Evolutionary conservation across 2,888 invertebrate species (phyloP).

Genomic region (Lasioglossum figueresi): DNA sequence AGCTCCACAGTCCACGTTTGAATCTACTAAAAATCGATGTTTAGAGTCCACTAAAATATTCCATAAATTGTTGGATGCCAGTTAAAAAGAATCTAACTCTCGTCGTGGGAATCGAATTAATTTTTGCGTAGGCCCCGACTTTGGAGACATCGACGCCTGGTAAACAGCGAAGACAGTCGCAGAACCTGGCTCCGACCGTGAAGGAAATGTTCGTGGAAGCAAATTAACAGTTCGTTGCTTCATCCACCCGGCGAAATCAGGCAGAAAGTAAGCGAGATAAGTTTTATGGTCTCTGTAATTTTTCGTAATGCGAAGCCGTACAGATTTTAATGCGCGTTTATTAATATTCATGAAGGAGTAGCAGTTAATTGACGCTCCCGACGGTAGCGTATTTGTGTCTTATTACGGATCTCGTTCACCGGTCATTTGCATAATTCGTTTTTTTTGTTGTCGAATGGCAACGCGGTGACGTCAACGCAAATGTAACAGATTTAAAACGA

Average conservation of each 20-base stretch:
- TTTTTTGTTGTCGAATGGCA: background rate
- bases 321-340: constrained; percentile 10
- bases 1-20: background rate
- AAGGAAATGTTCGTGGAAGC: background rate
- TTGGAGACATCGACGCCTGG: background rate
- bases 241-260: background rate
- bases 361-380: constrained; percentile 41
- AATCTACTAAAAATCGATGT: background rate
- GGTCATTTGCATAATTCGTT: constrained; percentile 37
- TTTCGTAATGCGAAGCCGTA: background rate
- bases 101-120: background rate
- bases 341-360: constrained; percentile 42
- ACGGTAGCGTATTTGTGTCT: constrained; percentile 21
- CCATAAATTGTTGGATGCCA: background rate
- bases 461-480: background rate
- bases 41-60: background rate
- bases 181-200: background rate
- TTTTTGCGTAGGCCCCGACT: constrained; percentile 1
- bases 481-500: background rate
- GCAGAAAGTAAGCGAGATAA: background rate
- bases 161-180: background rate
- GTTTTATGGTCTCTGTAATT: constrained; percentile 4
- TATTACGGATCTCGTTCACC: background rate
- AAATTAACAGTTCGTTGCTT: constrained; percentile 5
- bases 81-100: background rate